Conservation (phyloP, 2,888 invertebrate species). For the Parthenolecanium corni region DNA sequence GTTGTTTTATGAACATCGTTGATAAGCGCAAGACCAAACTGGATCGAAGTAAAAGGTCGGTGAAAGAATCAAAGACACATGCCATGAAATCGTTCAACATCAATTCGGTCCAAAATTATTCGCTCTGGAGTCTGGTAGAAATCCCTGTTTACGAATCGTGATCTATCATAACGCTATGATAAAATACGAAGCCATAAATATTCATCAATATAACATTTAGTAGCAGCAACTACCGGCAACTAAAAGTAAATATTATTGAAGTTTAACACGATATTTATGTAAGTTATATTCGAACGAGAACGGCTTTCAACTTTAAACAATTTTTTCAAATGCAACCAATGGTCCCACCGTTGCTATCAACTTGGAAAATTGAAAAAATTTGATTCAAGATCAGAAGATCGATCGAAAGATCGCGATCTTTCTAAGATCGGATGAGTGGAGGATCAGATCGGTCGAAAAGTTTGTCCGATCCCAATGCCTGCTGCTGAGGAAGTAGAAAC, state of each 20-base stretch:
- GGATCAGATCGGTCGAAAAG: too few relatives aligned
- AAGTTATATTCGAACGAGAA: slow-evolving; percentile 13
- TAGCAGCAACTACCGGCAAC: neutral
- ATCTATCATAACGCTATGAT: slow-evolving; percentile 9
- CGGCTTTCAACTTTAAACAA: too few relatives aligned
- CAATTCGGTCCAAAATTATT: slow-evolving; percentile 1
- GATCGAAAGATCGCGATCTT: too few relatives aligned
- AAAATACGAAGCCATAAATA: slow-evolving; percentile 14
- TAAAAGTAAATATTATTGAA: slow-evolving; percentile 9
- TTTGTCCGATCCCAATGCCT: too few relatives aligned
- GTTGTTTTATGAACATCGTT: too few relatives aligned
- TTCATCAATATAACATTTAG: slow-evolving; percentile 20
- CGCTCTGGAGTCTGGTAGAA: neutral
- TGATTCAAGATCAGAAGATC: too few relatives aligned
- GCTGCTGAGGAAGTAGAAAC: too few relatives aligned
- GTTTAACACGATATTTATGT: slow-evolving; percentile 20
- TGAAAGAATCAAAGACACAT: neutral
- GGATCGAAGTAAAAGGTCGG: neutral
- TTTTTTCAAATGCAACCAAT: too few relatives aligned
- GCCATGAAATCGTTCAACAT: neutral
- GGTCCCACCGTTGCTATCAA: too few relatives aligned
- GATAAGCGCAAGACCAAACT: too few relatives aligned
- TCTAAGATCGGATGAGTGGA: too few relatives aligned
- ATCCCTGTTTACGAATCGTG: neutral
- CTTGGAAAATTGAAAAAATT: too few relatives aligned